Base-by-base conservation (phyloP, 2,113 vertebrate species). In the Crocuta crocuta region DNA sequence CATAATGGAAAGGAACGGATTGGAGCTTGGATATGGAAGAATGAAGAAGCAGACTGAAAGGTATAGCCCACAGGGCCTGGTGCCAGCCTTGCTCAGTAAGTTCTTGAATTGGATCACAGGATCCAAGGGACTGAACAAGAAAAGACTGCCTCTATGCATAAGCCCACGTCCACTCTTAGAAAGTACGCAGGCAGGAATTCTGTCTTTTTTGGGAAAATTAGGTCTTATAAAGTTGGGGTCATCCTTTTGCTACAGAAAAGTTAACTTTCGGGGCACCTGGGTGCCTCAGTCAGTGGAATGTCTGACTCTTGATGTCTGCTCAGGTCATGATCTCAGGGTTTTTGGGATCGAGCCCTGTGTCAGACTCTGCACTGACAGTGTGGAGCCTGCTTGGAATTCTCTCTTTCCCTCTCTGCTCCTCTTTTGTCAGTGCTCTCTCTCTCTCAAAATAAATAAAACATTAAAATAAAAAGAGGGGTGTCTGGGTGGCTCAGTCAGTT, bases 221-320 rank as follows among this genome's bases (percentile, higher is more conserved):
- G 53, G 78, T 83, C 55, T 89, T 63, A 26, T 71, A 55, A 55
- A 43, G 71, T 61, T 90, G 58, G 26, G 39, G 66, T 83, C n/a
- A 83, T 83, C 26, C n/a, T 21, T 95, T 95, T 61, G 33, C 55
- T 89, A 63, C n/a, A 82, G 78, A 71, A 71, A 92, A 70, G 35
- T 43, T 74, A 74, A 43, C 5, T 7, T 28, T 10, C 63, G 17
- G 58, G 58, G 58, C 19, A 23, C 58, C 21, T 61, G 58, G 58
- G 58, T 61, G 58, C 19, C 58, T 61, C 21, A 61, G 58, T 61
- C 58, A 61, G 7, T 61, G 23, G 58, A 61, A 21, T 61, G 58
- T 61, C 21, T 61, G 58, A 61, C 58, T 61, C 19, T 61, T 58
- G 21, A 61, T 61, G 23, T 61, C 58, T 61, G 58, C 58, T 61